Evolutionary conservation across 2,888 invertebrate genomes (phyloP).

Genomic region (Drosophila barbarae): DNA sequence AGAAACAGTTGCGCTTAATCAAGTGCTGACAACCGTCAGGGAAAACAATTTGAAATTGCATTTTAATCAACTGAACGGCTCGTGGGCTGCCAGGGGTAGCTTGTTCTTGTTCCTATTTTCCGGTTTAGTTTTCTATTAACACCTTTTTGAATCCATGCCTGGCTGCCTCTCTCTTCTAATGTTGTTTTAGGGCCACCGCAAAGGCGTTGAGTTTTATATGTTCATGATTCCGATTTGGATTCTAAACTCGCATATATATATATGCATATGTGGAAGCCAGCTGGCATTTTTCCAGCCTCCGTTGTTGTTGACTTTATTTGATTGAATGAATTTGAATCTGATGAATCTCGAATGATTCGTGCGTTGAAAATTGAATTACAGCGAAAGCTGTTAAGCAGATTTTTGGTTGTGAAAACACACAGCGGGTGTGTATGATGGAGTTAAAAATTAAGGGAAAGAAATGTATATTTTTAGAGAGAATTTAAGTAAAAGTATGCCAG

Average conservation of each 20-base stretch:
- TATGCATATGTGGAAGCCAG: conserved; percentile 8
- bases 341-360: conserved; percentile 36
- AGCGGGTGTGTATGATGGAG: not conserved
- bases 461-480: not conserved
- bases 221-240: conserved; percentile 38
- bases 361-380: conserved; percentile 36
- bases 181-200: conserved; percentile 64
- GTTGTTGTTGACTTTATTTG: conserved; percentile 59
- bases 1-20: conserved; percentile 67
- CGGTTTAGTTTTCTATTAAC: conserved; percentile 66
- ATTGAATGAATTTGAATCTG: conserved; percentile 34
- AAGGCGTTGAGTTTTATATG: conserved; percentile 23
- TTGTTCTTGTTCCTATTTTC: conserved; percentile 6
- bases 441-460: not conserved
- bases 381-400: conserved; percentile 40
- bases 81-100: conserved; percentile 27
- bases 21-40: conserved; percentile 68
- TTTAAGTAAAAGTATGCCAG: too few species aligned
- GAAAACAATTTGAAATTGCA: conserved; percentile 68
- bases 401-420: conserved; percentile 14
- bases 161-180: conserved; percentile 47
- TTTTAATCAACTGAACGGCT: conserved; percentile 65
- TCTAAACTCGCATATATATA: conserved; percentile 1
- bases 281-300: conserved; percentile 35
- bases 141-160: conserved; percentile 37